Percentiles rank a stretch among this genome's conserved stretches.
phyloP scores from a whole-genome alignment of 2,888 invertebrate species.

The Brassicogethes aeneus region DNA sequence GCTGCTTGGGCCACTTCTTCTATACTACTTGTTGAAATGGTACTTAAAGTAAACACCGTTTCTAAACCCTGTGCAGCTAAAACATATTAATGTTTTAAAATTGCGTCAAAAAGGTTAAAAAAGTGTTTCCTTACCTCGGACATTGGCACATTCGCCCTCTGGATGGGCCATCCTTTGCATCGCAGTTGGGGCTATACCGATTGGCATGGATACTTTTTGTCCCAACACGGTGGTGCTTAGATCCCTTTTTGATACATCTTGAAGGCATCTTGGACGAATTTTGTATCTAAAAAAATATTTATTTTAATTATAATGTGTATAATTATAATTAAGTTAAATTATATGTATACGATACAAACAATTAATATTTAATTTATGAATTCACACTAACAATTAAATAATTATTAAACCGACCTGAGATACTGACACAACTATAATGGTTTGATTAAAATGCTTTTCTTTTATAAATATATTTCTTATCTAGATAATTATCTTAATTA shows the following conservation, averaged over 20 bases:
- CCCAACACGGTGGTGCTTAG: conserved; percentile 57
- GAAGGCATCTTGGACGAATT: conserved; percentile 68
- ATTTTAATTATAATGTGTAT: background rate
- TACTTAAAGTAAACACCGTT: conserved; percentile 75
- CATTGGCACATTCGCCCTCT: conserved; percentile 79
- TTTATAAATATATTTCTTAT: too few species aligned
- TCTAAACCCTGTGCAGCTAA: conserved; percentile 69
- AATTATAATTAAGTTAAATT: background rate
- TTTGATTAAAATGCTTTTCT: too few species aligned
- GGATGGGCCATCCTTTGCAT: conserved; percentile 89
- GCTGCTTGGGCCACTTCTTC: conserved; percentile 78
- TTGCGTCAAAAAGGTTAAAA: too few species aligned
- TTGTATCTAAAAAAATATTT: conserved; percentile 48
- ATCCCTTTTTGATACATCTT: conserved; percentile 60
- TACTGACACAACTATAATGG: too few species aligned
- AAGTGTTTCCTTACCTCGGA: conserved; percentile 53
- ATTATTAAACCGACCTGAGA: too few species aligned
- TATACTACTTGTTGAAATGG: conserved; percentile 76
- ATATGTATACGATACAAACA: too few species aligned
- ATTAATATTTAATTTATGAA: too few species aligned
- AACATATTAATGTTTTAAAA: conserved; percentile 14
- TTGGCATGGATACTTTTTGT: conserved; percentile 56
- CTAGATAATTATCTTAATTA: too few species aligned
- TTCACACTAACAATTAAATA: too few species aligned
- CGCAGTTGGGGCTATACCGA: conserved; percentile 81